These are phyloP conservation scores for Carduelis carduelis DNA, from an alignment of 2,797 vertebrate species.

Conservation along the genomic window DNA sequence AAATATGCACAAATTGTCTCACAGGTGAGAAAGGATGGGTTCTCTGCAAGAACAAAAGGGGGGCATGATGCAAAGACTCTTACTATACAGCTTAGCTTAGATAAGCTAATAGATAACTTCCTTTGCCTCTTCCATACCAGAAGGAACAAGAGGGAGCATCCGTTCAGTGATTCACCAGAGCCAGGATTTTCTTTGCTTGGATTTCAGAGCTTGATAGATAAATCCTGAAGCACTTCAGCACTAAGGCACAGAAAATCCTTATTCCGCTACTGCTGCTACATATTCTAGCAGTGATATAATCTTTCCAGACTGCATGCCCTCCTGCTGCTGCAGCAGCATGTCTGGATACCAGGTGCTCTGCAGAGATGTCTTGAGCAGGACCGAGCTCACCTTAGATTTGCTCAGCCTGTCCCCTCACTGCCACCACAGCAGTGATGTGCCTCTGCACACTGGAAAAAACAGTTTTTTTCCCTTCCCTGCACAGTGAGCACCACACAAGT, in stretches of 20 bases:
- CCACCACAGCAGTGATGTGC: fast-evolving
- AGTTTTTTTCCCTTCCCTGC: neutral
- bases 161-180: neutral
- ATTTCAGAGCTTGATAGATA: neutral
- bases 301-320: neutral
- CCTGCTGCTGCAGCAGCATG: neutral
- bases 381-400: neutral
- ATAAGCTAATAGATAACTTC: neutral
- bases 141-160: neutral
- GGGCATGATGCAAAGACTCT: neutral
- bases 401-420: neutral
- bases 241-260: neutral
- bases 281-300: neutral
- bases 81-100: neutral
- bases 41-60: neutral
- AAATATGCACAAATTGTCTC: neutral
- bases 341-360: neutral
- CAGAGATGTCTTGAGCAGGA: neutral
- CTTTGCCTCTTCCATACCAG: neutral
- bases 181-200: neutral
- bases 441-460: neutral
- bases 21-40: neutral
- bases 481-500: neutral
- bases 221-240: neutral
- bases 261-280: neutral